Evolutionary conservation across 2,797 vertebrate species (phyloP), one percentile per base, ranked within the genome.

Genomic region (Amblyopsis hoosieri): DNA sequence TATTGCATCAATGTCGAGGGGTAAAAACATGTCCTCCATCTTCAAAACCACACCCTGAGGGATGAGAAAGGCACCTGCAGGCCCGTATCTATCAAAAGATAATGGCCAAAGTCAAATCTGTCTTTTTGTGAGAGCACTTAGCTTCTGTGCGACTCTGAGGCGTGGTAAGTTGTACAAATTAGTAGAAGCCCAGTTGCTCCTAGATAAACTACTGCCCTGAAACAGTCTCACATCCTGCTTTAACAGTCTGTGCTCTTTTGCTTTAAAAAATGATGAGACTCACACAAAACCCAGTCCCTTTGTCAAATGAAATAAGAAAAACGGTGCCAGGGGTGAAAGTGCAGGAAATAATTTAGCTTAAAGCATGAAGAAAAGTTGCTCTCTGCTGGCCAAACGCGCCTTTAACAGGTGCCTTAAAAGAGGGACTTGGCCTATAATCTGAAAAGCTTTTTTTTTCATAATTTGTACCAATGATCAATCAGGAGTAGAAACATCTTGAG

Each of bases 21-120:
- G 78, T 89, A 93, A 93, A 90, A 93, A 93, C 90, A 90, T 89
- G 82, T 94, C 87, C 89, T 93, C 90, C 78, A 89, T 92, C 92
- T 92, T 90, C 74, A 81, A 85, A 89, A 88, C 82, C 85, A 84
- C 79, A 83, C 85, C 89, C 84, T 60, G 72, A 76, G 85, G 89
- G 81, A 71, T 45, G 74, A 69, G 75, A 71, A 76, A 83, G 85
- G 85, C 90, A 90, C 90, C 89, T 87, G 83, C 83, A 84, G 83
- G 85, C 76, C 85, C 76, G 85, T 90, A 94, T 93, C 90, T 89
- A 93, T 94, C 91, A 93, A 84, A 84, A 85, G 83, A 90, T 92
- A 93, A 93, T 92, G 91, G 88, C 91, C 87, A 81, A 85, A 90
- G 89, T 90, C 79, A 85, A 89, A 90, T 87, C 85, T 78, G 85